Evolutionary conservation across 2,888 invertebrate species (phyloP), one percentile per base, ranked within the genome.

Genomic region (Andrena camellia): DNA sequence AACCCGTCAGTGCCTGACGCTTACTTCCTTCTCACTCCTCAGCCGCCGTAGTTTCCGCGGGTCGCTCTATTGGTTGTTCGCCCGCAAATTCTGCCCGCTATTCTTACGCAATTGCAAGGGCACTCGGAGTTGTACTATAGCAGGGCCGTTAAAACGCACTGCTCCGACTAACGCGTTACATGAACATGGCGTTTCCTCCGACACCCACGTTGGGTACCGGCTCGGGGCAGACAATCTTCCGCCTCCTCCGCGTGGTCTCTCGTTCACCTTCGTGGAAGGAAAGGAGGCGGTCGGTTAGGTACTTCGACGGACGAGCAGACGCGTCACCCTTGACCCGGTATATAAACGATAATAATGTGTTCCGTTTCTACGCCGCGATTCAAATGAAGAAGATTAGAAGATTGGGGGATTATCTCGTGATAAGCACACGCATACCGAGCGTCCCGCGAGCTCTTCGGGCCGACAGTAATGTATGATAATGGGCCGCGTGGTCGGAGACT

Each of bases 241-340:
- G 67, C 60, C 78, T 62, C 73, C 78, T 73, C 73, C 67, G 67
- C 73, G 13, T 26, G 50, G 26, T 23, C 67, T 72, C 66, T 33
- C 6, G 33, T 81, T 73, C 54, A 60, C 73, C 82, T 77, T 81
- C 81, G 48, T 33, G 48, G 66, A 66, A 69, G 62, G 68, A 73
- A 81, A 64, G 77, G 64, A 69, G 75, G 79, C 42, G 72, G 52
- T 59, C 50, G 68, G 66, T 76, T 48, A n/a, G n/a, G n/a, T n/a
- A 50, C 59, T 31, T 52, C 10, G 42, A 42, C 52, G 42, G 4
- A 17, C 52, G 54, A 62, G 64, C 67, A 66, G 69, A 75, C 64
- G 64, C 68, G 62, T 84, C 83, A 87, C 87, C 87, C 87, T 87
- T 87, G 87, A 87, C 87, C 87, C 83, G 87, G 57, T 73, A 75